Evolutionary conservation across 2,113 vertebrate genomes (phyloP).

Genomic region (Cygnus atratus): DNA sequence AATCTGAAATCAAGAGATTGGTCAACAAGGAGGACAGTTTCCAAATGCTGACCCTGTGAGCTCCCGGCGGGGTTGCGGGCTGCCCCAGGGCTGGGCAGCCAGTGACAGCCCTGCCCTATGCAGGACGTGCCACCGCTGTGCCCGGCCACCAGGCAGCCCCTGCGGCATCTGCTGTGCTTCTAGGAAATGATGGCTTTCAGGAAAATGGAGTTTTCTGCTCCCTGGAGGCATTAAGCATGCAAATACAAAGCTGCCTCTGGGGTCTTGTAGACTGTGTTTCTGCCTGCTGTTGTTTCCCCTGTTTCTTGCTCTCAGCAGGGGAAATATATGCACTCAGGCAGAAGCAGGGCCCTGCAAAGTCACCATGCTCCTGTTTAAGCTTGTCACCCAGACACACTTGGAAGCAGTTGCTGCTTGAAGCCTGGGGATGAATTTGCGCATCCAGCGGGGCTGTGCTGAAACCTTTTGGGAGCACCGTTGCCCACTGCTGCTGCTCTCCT

Average conservation of each 20-base stretch:
- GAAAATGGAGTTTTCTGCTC: not conserved
- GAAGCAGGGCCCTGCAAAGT: too few species aligned
- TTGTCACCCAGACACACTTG: too few species aligned
- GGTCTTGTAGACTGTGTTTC: rapidly evolving
- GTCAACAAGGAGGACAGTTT: not conserved
- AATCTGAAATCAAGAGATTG: not conserved
- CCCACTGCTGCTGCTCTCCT: not conserved
- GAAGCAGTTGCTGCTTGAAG: not conserved
- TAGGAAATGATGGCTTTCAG: too few species aligned
- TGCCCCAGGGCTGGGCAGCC: not conserved
- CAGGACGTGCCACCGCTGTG: not conserved
- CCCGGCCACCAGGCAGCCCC: not conserved
- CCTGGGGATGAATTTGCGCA: too few species aligned
- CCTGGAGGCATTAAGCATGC: not conserved
- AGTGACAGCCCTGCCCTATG: not conserved
- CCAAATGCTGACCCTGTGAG: not conserved
- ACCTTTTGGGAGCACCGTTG: not conserved
- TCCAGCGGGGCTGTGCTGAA: not conserved
- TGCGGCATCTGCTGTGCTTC: rapidly evolving
- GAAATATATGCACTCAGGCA: rapidly evolving
- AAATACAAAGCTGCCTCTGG: not conserved
- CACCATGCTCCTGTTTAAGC: not conserved
- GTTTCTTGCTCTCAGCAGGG: rapidly evolving
- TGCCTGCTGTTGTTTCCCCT: not conserved
- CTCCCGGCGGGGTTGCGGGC: not conserved